Evolutionary conservation across 2,888 invertebrate genomes (phyloP).

Genomic region (Tridacna crocea): DNA sequence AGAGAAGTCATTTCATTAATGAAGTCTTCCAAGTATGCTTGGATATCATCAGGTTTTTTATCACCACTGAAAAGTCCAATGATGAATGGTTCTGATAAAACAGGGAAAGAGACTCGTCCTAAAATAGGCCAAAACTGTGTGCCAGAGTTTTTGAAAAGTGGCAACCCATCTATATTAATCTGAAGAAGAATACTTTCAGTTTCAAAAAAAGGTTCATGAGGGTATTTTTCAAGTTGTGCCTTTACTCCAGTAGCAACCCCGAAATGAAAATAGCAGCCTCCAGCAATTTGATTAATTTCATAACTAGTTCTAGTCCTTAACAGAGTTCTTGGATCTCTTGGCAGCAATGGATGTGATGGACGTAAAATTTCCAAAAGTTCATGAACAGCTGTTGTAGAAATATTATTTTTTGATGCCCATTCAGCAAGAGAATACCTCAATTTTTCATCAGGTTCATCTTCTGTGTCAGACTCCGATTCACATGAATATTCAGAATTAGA

Average conservation of each 20-base stretch:
- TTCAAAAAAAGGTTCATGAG: not conserved
- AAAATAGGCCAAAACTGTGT: constrained; percentile 39
- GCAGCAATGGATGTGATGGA: constrained; percentile 11
- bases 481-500: not conserved
- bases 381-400: constrained; percentile 10
- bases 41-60: not conserved
- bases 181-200: not conserved
- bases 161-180: constrained; percentile 31
- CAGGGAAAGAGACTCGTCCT: constrained; percentile 19
- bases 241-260: constrained; percentile 17
- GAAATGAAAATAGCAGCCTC: constrained; percentile 33
- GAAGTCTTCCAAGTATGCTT: constrained; percentile 22
- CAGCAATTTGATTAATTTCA: constrained; percentile 21
- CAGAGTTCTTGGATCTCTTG: constrained; percentile 38
- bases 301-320: not conserved
- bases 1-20: constrained; percentile 22
- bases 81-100: constrained; percentile 28
- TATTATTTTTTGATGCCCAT: no score
- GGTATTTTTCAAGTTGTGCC: not conserved
- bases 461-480: not conserved
- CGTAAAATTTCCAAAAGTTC: constrained; percentile 14
- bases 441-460: not conserved
- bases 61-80: constrained; percentile 34
- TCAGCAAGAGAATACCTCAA: constrained; percentile 14
- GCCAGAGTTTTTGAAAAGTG: constrained; percentile 34